Conservation (phyloP, 2,888 invertebrate genomes). For the Diaprepes abbreviatus region DNA sequence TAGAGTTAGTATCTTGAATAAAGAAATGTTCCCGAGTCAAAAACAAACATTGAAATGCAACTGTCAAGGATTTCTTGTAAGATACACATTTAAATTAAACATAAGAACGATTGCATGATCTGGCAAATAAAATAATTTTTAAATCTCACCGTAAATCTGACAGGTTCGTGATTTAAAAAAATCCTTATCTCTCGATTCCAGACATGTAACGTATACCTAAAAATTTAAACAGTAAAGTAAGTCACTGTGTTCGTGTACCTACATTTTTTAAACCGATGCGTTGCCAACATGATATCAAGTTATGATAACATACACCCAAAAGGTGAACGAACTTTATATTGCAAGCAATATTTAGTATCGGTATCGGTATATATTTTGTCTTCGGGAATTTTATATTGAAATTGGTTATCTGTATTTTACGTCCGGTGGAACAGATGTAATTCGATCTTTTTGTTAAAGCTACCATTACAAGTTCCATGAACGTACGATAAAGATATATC, state of each 20-base stretch:
- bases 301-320: conserved; percentile 37
- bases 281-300: conserved; percentile 39
- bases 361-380: conserved; percentile 47
- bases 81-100: too few species aligned
- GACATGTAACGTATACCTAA: conserved; percentile 18
- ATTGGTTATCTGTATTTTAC: conserved; percentile 46
- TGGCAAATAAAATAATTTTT: too few species aligned
- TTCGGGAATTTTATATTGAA: conserved; percentile 49
- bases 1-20: too few species aligned
- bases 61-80: too few species aligned
- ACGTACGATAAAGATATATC: too few species aligned
- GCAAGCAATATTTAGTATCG: conserved; percentile 36
- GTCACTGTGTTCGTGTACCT: conserved; percentile 16
- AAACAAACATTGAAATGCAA: too few species aligned
- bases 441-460: conserved; percentile 35
- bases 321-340: conserved; percentile 46
- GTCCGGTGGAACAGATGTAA: conserved; percentile 44
- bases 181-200: conserved; percentile 2
- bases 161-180: neutral
- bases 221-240: conserved; percentile 22
- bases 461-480: conserved; percentile 12
- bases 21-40: too few species aligned
- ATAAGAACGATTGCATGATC: too few species aligned
- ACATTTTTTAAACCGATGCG: conserved; percentile 24
- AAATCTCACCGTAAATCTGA: too few species aligned